Percentiles rank a stretch among this genome's conserved stretches.
Evolutionary conservation across 2,113 vertebrate genomes (phyloP).

Genomic region (Ammospiza caudacuta): DNA sequence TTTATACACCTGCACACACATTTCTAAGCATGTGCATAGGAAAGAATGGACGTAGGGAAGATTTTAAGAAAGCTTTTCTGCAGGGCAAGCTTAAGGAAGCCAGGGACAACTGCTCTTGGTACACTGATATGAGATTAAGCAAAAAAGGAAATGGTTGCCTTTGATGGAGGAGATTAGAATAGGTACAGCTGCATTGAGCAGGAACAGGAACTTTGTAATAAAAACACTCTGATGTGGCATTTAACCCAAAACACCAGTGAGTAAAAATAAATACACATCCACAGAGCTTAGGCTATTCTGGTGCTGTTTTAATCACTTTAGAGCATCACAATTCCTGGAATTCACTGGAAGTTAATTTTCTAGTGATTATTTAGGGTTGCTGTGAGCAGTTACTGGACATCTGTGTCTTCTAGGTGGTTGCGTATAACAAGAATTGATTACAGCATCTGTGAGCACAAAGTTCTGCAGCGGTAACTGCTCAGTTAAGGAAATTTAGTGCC

Average conservation of each 20-base stretch:
- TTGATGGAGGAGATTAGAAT: constrained; percentile 46
- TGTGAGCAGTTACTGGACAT: neutral
- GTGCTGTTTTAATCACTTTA: neutral
- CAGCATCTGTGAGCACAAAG: neutral
- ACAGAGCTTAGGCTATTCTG: neutral
- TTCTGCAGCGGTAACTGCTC: neutral
- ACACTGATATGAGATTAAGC: constrained; percentile 35
- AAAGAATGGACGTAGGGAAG: neutral
- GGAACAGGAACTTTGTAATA: constrained; percentile 57
- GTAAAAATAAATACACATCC: constrained; percentile 41
- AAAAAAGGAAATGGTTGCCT: constrained; percentile 38
- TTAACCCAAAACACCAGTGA: constrained; percentile 12
- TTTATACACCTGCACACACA: neutral
- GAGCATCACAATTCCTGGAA: neutral
- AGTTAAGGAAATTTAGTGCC: neutral
- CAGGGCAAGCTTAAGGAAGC: constrained; percentile 21
- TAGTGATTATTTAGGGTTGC: neutral
- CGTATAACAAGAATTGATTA: rapidly evolving
- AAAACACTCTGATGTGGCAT: constrained; percentile 51
- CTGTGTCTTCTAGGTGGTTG: neutral
- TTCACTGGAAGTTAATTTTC: neutral
- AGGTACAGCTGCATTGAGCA: constrained; percentile 31
- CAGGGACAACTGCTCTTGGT: neutral
- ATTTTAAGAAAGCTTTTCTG: neutral
- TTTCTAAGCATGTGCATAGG: neutral